Percentiles rank a stretch among this genome's conserved stretches.
Evolutionary conservation across 1,140 invertebrate species (phyloP).

Genomic region (Periplaneta americana): DNA sequence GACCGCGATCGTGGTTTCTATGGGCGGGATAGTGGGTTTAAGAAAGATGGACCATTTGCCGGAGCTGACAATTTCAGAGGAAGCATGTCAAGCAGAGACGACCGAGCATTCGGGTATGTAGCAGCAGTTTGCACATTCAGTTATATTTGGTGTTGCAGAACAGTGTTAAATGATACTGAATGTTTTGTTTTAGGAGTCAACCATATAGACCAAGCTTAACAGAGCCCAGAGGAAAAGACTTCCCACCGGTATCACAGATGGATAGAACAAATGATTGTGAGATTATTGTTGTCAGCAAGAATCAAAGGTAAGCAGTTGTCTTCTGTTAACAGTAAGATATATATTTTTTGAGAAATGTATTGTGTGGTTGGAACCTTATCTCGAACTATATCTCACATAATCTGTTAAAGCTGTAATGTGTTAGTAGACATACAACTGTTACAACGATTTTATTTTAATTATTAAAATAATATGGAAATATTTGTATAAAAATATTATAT

Average conservation of each 20-base stretch:
- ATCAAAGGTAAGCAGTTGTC: constrained; percentile 70
- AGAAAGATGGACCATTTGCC: background rate
- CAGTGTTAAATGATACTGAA: background rate
- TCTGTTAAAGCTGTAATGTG: too few relatives aligned
- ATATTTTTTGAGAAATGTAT: too few relatives aligned
- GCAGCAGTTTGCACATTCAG: constrained; percentile 13
- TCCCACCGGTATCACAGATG: constrained; percentile 26
- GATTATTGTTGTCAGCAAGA: constrained; percentile 77
- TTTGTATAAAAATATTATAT: too few relatives aligned
- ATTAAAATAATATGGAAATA: too few relatives aligned
- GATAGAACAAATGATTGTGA: constrained; percentile 76
- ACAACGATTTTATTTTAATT: too few relatives aligned
- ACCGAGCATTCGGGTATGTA: constrained; percentile 8
- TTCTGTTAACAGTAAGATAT: background rate
- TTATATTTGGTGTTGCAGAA: too few relatives aligned
- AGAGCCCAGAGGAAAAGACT: constrained; percentile 13
- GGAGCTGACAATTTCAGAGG: background rate
- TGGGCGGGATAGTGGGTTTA: background rate
- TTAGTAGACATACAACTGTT: too few relatives aligned
- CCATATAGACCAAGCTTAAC: background rate
- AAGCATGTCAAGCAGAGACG: background rate
- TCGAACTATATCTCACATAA: too few relatives aligned
- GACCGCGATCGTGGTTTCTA: background rate
- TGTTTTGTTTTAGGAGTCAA: background rate
- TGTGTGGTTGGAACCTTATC: too few relatives aligned